Base-by-base conservation (phyloP, 1,140 invertebrate species). In the Drosophila pallidifrons region DNA sequence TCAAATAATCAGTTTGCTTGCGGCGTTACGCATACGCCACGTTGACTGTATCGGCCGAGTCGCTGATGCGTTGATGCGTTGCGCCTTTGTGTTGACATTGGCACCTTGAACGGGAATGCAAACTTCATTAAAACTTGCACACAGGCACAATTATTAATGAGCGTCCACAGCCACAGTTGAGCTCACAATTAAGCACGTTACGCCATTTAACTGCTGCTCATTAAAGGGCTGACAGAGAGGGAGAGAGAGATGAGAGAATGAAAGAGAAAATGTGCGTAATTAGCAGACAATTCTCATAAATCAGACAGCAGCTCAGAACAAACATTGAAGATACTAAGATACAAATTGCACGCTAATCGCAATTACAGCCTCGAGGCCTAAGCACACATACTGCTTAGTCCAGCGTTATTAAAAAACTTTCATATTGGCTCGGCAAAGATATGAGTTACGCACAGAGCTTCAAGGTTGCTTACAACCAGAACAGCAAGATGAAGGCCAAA, bases 111-210 rank as follows among this genome's bases (percentile, higher is more conserved):
- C 61, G 64, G 60, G 58, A 79, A 69, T 73, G 82, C 81, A 87
- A 86, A 87, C 83, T 87, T 87, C 83, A 87, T 87, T 87, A 88
- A 87, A 82, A 82, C 71, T 75, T 82, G 82, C 83, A 79, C 67
- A 46, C 68, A 28, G 69, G 66, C 68, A 64, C 75, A 82, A 76
- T 86, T 87, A 86, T 86, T 79, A 87, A 87, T 79, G 75, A 79
- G 78, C 59, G 32, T 7, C 49, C 68, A 55, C 51, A 54, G 64
- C 54, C 75, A 80, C 82, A 88, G 88, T 88, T 88, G 88, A 87
- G 72, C 66, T 60, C 75, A 80, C 82, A 88, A 87, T 88, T 88
- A 87, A 87, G 72, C 66, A 71, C 83, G 80, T 87, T 80, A 82
- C 69, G 77, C 75, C 69, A 74, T 74, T 87, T 88, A 88, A 82